Conservation (phyloP, 2,797 vertebrate species). For the Rallus crepitans region DNA sequence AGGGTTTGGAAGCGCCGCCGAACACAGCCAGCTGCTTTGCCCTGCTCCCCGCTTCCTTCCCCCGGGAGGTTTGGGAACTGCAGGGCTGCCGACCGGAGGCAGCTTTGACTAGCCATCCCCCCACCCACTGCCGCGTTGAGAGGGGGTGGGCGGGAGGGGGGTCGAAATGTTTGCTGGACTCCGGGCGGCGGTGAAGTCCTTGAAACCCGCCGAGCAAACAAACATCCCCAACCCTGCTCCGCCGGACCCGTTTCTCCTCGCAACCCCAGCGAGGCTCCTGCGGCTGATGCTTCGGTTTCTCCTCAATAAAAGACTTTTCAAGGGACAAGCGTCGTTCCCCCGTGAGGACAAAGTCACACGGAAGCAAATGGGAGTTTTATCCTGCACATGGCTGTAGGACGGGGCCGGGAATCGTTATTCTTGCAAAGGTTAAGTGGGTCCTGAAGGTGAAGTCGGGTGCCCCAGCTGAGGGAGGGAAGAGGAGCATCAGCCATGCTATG, state of each 20-base stretch:
- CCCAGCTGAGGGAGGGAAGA: background rate
- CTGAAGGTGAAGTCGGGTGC: background rate
- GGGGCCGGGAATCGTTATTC: slow-evolving; percentile 30
- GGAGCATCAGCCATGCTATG: background rate
- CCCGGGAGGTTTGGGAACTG: background rate
- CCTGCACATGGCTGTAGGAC: background rate
- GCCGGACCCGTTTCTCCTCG: background rate
- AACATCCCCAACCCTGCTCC: background rate
- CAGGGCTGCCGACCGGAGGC: background rate
- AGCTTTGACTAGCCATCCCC: background rate
- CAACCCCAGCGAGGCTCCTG: background rate
- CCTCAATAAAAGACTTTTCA: background rate
- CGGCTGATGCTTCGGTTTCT: background rate
- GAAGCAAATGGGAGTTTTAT: background rate
- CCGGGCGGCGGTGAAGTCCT: background rate
- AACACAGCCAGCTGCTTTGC: background rate
- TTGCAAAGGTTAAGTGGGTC: background rate
- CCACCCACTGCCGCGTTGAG: background rate
- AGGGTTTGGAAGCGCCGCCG: background rate
- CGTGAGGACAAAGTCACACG: background rate
- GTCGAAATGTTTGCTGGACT: background rate
- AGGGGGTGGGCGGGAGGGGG: background rate
- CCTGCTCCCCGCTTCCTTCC: background rate
- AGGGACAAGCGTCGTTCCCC: background rate
- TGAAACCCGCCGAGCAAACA: background rate